These are phyloP conservation scores for Monochamus alternatus DNA, from an alignment of 2,888 invertebrate genomes.

Conservation along the genomic window DNA sequence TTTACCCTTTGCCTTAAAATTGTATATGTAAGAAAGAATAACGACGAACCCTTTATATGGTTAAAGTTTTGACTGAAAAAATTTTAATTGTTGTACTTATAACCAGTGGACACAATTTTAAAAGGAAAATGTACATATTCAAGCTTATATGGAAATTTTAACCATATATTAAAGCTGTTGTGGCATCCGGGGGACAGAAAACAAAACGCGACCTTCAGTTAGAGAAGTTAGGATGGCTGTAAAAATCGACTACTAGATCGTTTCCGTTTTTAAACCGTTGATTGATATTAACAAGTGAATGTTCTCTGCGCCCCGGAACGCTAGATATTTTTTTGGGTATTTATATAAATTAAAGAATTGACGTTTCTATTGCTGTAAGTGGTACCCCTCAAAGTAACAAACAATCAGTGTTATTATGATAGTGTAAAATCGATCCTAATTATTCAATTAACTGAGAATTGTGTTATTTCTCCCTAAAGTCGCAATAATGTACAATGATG, in stretches of 20 bases:
- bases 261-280: not conserved
- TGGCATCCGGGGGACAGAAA: not conserved
- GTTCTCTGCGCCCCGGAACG: not conserved
- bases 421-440: not conserved
- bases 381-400: slow-evolving; percentile 21
- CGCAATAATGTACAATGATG: slow-evolving; percentile 57
- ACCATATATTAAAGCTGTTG: slow-evolving; percentile 32
- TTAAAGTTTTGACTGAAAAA: slow-evolving; percentile 41
- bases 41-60: slow-evolving; percentile 42
- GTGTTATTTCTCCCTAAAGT: slow-evolving; percentile 24
- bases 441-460: slow-evolving; percentile 21
- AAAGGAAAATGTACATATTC: slow-evolving; percentile 47
- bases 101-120: slow-evolving; percentile 43
- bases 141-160: slow-evolving; percentile 42
- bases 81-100: slow-evolving; percentile 44
- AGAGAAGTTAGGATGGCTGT: not conserved
- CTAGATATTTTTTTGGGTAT: slow-evolving; percentile 26
- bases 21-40: slow-evolving; percentile 39
- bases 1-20: slow-evolving; percentile 49
- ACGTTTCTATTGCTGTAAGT: slow-evolving; percentile 32
- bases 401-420: slow-evolving; percentile 28
- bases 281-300: not conserved
- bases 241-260: not conserved
- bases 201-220: not conserved
- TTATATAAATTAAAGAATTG: not conserved